Base-by-base conservation (phyloP, 2,797 vertebrate species). In the Mycteria americana region DNA sequence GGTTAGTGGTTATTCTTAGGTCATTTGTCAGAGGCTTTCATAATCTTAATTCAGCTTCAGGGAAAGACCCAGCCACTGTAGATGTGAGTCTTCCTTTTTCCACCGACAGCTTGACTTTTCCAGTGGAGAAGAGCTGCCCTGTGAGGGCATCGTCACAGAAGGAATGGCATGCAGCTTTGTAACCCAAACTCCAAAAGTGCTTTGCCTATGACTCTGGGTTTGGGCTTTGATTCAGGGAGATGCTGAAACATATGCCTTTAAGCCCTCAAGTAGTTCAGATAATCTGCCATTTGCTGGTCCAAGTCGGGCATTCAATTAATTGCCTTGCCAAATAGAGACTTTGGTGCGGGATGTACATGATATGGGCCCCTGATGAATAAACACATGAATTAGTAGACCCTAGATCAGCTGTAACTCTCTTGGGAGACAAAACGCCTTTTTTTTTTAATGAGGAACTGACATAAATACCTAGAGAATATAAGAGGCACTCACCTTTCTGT, bases 91-190 rank as follows among this genome's bases (percentile, higher is more conserved):
- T 68, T n/a, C 33, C 11, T 25, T 54, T 56, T 60, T 57, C 25
- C 48, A 60, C 13, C 0, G 0, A 45, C 11, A 57, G 19, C 48
- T 67, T 68, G 24, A 4, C 1, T 46, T 65, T 81, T 54, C 37
- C 30, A 31, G 54, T 35, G 28, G 16, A 59, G 13, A 78, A 74
- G 31, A 72, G 25, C 33, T 50, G 1, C 4, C 23, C 37, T 43
- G 46, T 2, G 10, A 73, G 31, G 62, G 10, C 53, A 39, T 10
- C 1, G 3, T 37, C 33, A 50, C 19, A 68, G 54, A 39, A 64
- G 5, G 46, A 76, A 37, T 2, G 15, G 33, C 33, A 30, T 27
- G 33, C 17, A 45, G 22, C 69, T 78, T n/a, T 11, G 19, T 56
- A 73, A 74, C 18, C 31, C 25, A 22, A 10, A 48, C 50, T 54